Evolutionary conservation across 2,113 vertebrate genomes (phyloP).

Genomic region (Pelodiscus sinensis): DNA sequence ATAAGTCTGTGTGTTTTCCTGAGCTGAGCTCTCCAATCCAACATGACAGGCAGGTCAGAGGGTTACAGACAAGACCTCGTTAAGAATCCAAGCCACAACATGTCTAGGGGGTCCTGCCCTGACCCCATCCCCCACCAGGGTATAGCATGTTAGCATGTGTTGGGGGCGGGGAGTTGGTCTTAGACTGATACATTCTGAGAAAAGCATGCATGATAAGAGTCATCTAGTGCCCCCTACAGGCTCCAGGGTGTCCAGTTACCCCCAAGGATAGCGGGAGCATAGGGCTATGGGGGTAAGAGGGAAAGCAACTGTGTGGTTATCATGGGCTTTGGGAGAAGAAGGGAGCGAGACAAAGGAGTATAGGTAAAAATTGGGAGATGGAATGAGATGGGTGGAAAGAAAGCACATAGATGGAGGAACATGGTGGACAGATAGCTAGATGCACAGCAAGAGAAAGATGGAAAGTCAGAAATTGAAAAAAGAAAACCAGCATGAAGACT

Average conservation of each 20-base stretch:
- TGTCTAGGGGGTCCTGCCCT: background rate
- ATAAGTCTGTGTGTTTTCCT: background rate
- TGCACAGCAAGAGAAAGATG: background rate
- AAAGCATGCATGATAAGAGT: background rate
- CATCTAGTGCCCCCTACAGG: background rate
- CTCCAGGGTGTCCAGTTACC: background rate
- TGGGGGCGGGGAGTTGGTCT: background rate
- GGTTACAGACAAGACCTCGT: background rate
- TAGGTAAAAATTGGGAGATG: background rate
- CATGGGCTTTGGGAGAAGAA: background rate
- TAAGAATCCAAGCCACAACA: background rate
- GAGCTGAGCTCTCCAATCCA: background rate
- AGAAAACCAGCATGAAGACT: background rate
- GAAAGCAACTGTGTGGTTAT: background rate
- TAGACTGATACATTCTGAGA: background rate
- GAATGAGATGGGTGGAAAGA: background rate
- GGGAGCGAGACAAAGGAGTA: background rate
- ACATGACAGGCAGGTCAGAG: background rate
- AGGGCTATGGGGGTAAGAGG: background rate
- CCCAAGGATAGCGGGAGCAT: background rate
- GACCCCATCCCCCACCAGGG: background rate
- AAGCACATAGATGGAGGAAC: background rate
- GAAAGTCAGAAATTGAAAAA: background rate
- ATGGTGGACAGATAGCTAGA: background rate
- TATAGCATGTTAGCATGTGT: background rate